Percentiles rank a stretch among this genome's conserved stretches.
These are phyloP conservation scores for Ptychobarbus kaznakovi DNA, from an alignment of 2,797 vertebrate genomes.

Conservation along the genomic window DNA sequence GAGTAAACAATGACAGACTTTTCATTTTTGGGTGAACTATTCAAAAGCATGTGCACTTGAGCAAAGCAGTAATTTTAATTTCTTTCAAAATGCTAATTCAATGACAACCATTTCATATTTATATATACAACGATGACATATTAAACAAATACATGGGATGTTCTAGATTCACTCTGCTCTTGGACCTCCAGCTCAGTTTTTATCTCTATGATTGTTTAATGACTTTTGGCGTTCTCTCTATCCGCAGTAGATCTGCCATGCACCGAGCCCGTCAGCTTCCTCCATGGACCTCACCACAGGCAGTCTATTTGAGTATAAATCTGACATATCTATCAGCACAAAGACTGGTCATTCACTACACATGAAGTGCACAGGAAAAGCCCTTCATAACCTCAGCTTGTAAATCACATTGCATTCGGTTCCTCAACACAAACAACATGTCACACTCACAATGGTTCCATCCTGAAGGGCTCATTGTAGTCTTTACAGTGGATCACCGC, in stretches of 20 bases:
- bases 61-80: not conserved
- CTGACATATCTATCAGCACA: constrained; percentile 11
- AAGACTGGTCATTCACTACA: not conserved
- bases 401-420: not conserved
- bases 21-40: not conserved
- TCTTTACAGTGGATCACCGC: not conserved
- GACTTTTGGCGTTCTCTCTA: not conserved
- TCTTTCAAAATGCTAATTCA: not conserved
- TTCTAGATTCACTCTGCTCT: not conserved
- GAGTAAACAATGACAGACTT: not conserved
- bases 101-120: constrained; percentile 6
- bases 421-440: not conserved
- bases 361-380: not conserved
- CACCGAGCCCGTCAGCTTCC: not conserved
- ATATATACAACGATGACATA: not conserved
- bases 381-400: not conserved
- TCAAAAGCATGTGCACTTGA: constrained; percentile 18
- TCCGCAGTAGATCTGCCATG: constrained; percentile 21
- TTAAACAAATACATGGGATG: not conserved
- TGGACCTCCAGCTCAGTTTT: constrained; percentile 1
- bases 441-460: not conserved
- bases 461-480: not conserved
- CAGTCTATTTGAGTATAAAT: not conserved
- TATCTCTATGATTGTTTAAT: constrained; percentile 16
- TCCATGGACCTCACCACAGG: not conserved